Conservation (phyloP, 2,888 invertebrate species). For the Leistus spinibarbis region DNA sequence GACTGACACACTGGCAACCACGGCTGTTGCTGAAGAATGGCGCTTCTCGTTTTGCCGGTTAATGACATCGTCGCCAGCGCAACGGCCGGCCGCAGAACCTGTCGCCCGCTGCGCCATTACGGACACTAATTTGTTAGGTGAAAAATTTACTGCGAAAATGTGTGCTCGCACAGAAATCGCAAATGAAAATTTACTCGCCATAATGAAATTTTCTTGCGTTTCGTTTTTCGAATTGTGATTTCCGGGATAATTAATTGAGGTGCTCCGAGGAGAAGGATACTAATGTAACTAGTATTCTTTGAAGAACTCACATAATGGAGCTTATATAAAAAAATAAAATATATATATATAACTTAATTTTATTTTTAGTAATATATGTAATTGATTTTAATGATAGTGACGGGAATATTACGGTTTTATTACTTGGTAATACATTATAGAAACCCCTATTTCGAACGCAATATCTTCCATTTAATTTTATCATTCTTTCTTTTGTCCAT, state of each 20-base stretch:
- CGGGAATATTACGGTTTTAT: neutral
- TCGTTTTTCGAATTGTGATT: neutral
- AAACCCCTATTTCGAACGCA: neutral
- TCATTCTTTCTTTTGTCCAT: neutral
- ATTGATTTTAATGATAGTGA: too few relatives aligned
- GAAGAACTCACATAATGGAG: too few relatives aligned
- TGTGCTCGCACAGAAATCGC: conserved; percentile 22
- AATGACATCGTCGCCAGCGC: conserved; percentile 1
- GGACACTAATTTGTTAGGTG: conserved; percentile 35
- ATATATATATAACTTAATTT: too few relatives aligned
- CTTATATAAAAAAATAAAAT: too few relatives aligned
- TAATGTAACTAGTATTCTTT: too few relatives aligned
- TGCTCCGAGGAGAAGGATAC: neutral
- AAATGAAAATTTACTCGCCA: neutral
- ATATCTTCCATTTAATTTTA: neutral
- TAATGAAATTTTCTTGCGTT: neutral
- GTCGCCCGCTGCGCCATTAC: neutral
- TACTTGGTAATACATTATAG: neutral
- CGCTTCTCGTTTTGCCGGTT: neutral
- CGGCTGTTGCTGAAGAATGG: neutral
- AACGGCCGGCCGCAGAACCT: conserved; percentile 3
- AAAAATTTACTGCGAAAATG: conserved; percentile 33
- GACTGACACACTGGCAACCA: conserved; percentile 17
- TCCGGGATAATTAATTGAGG: neutral
- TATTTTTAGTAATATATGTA: too few relatives aligned